Evolutionary conservation across 2,888 invertebrate genomes (phyloP), one percentile per base, ranked within the genome.

Genomic region (Cryptosula pallasiana): DNA sequence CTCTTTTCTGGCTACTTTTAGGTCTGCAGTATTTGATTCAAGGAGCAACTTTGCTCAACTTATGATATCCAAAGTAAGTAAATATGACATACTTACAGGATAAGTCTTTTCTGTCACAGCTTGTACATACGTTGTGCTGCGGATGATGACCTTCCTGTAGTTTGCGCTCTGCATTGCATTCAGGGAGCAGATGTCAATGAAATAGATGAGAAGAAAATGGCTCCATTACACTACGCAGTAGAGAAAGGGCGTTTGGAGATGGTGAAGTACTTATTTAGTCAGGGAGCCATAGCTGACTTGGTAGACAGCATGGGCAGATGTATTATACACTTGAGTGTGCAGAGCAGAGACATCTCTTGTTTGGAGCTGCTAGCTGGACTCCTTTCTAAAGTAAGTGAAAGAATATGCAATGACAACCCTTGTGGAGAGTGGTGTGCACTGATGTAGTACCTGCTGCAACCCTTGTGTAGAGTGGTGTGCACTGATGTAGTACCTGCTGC

Each of bases 141-240:
- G n/a, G n/a, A n/a, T n/a, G n/a, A n/a, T n/a, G n/a, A n/a, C n/a
- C n/a, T n/a, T n/a, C n/a, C n/a, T n/a, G n/a, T n/a, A n/a, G n/a
- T n/a, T n/a, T n/a, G n/a, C n/a, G n/a, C n/a, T n/a, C n/a, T n/a
- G n/a, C n/a, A n/a, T n/a, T n/a, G n/a, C n/a, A 16, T 23, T 16
- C 63, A 63, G 63, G 63, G 63, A 32, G 63, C 34, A 13, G 63
- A 63, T 34, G n/a, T 63, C 16, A 63, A 63, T 63, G 63, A 27
- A 25, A 32, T 25, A 32, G 63, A 63, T 27, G 27, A 27, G 9
- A 9, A 63, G 63, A 27, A 63, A 32, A 32, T 63, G 29, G 16
- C 63, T 9, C 63, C 63, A 63, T 34, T 63, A 5, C 63, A 63
- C 32, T 63, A 13, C n/a, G 63, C 63, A 32, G 63, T 63, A 5